Evolutionary conservation across 1,140 invertebrate genomes (phyloP).

Genomic region (Drosophila lacertosa): DNA sequence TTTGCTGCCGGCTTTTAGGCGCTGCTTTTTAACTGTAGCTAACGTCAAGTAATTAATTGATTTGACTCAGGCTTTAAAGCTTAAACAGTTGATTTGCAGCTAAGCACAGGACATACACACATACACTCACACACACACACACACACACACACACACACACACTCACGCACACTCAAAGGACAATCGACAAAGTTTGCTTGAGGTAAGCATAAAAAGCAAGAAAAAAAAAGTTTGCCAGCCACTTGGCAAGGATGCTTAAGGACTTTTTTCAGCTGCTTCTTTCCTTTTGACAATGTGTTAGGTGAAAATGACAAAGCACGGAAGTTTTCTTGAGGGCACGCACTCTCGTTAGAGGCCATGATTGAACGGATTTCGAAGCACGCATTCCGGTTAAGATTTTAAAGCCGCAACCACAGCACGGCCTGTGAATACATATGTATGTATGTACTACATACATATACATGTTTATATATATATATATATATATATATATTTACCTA

Average conservation of each 20-base stretch:
- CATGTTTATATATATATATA: neutral
- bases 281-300: constrained; percentile 64
- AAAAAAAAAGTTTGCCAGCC: constrained; percentile 54
- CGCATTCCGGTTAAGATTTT: constrained; percentile 11
- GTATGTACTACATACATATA: neutral
- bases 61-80: constrained; percentile 59
- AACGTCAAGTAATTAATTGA: constrained; percentile 67
- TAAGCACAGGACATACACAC: constrained; percentile 3
- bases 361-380: constrained; percentile 60
- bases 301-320: constrained; percentile 67
- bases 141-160: neutral
- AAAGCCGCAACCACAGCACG: neutral
- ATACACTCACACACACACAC: neutral
- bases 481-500: constrained; percentile 8
- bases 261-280: constrained; percentile 1
- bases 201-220: constrained; percentile 52
- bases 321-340: constrained; percentile 43
- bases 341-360: constrained; percentile 40
- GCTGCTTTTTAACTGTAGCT: constrained; percentile 1
- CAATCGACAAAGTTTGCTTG: constrained; percentile 53
- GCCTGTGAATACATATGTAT: too few species aligned
- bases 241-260: constrained; percentile 55
- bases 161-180: constrained; percentile 10
- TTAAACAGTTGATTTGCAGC: constrained; percentile 17
- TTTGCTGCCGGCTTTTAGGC: constrained; percentile 58